phyloP scores from a whole-genome alignment of 1,140 invertebrate species.

The Habropoda laboriosa region DNA sequence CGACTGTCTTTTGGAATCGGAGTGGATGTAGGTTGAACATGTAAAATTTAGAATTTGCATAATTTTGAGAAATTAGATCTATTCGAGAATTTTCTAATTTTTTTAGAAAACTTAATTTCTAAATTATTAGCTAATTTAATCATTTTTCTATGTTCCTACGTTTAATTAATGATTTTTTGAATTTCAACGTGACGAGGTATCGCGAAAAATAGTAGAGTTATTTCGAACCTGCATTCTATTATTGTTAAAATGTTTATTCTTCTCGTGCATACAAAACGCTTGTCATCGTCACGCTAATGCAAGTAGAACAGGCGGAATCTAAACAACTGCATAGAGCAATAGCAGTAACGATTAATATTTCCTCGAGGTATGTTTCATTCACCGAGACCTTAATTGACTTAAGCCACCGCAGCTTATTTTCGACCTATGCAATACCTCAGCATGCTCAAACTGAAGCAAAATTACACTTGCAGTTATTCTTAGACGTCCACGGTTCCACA shows the following conservation, averaged over 20 bases:
- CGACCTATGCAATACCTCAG: background rate
- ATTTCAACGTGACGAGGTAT: too few species aligned
- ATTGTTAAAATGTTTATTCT: background rate
- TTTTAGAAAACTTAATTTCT: too few species aligned
- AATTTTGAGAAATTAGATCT: too few species aligned
- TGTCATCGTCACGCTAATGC: background rate
- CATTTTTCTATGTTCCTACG: too few species aligned
- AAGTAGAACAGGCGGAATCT: background rate
- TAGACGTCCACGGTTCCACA: background rate
- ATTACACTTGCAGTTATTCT: background rate
- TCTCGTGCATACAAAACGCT: background rate
- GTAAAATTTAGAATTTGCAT: too few species aligned
- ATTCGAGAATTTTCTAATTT: too few species aligned
- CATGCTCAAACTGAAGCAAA: background rate
- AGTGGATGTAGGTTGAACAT: too few species aligned
- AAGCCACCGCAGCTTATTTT: background rate
- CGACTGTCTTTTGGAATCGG: too few species aligned
- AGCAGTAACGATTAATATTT: conserved; percentile 6
- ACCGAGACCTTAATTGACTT: background rate
- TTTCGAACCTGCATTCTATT: too few species aligned
- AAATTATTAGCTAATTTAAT: too few species aligned
- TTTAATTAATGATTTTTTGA: too few species aligned
- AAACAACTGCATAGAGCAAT: background rate
- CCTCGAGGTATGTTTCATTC: conserved; percentile 4
- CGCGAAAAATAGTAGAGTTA: too few species aligned